Evolutionary conservation across 2,888 invertebrate species (phyloP).

Genomic region (Protophormia terraenovae): DNA sequence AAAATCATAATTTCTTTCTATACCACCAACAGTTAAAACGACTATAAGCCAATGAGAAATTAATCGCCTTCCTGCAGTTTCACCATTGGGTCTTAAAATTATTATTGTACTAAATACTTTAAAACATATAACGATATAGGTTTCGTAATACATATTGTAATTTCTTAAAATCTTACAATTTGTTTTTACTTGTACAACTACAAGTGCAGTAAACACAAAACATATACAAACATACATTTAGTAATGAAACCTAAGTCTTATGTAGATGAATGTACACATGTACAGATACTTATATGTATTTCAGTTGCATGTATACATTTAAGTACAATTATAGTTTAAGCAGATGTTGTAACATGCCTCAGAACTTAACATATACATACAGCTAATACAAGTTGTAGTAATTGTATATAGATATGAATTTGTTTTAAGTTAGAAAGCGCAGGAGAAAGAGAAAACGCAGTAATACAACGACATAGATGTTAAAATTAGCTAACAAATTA

Average conservation of each 20-base stretch:
- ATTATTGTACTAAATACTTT: not conserved
- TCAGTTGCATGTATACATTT: conserved; percentile 21
- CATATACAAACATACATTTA: not conserved
- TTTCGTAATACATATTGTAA: conserved; percentile 13
- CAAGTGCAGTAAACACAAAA: conserved; percentile 11
- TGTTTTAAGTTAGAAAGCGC: not conserved
- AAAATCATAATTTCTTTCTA: not conserved
- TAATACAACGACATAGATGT: not conserved
- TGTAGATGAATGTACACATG: not conserved
- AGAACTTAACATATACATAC: not conserved
- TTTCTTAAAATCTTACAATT: conserved; percentile 31
- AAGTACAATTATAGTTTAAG: conserved; percentile 43
- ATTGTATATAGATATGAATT: conserved; percentile 1
- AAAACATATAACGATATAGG: not conserved
- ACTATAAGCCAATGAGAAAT: not conserved
- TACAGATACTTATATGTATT: not conserved
- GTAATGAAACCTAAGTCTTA: not conserved
- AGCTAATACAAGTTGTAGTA: conserved; percentile 17
- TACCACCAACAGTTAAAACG: too few species aligned
- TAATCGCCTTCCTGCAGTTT: not conserved
- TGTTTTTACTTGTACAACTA: conserved; percentile 30
- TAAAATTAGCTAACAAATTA: conserved; percentile 55
- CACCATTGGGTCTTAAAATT: conserved; percentile 2
- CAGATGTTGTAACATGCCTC: conserved; percentile 51
- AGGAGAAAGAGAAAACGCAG: not conserved